Percentiles rank a stretch among this genome's conserved stretches.
Evolutionary conservation across 2,113 vertebrate species (phyloP).

Genomic region (Equus quagga): DNA sequence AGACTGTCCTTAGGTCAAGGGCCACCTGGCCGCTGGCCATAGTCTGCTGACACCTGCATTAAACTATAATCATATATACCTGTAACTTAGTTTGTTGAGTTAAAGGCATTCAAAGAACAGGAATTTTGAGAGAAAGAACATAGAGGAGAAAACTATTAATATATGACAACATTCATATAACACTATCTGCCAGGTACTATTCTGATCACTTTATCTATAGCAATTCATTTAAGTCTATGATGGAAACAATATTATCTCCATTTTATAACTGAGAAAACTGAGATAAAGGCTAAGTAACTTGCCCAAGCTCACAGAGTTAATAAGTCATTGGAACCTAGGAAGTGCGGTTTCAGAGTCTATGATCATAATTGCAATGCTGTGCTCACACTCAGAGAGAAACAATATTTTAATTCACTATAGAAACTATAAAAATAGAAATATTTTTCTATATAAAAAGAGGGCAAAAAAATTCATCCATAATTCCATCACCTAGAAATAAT

Average conservation of each 20-base stretch:
- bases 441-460: neutral
- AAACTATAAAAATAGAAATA: neutral
- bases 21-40: neutral
- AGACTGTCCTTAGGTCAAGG: neutral
- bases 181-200: neutral
- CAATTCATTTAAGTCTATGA: neutral
- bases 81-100: neutral
- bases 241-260: slow-evolving; percentile 29
- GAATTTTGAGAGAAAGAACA: neutral
- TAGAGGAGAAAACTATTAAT: neutral
- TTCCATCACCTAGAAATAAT: slow-evolving; percentile 3
- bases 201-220: slow-evolving; percentile 10
- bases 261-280: slow-evolving; percentile 4
- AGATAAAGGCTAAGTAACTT: neutral
- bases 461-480: neutral
- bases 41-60: neutral
- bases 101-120: neutral
- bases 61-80: neutral
- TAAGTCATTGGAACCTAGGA: neutral
- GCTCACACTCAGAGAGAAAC: neutral
- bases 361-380: neutral
- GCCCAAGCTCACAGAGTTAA: neutral
- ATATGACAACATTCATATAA: neutral
- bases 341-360: neutral
- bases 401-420: slow-evolving; percentile 6